Conservation (phyloP, 2,888 invertebrate genomes). For the Carabus problematicus region DNA sequence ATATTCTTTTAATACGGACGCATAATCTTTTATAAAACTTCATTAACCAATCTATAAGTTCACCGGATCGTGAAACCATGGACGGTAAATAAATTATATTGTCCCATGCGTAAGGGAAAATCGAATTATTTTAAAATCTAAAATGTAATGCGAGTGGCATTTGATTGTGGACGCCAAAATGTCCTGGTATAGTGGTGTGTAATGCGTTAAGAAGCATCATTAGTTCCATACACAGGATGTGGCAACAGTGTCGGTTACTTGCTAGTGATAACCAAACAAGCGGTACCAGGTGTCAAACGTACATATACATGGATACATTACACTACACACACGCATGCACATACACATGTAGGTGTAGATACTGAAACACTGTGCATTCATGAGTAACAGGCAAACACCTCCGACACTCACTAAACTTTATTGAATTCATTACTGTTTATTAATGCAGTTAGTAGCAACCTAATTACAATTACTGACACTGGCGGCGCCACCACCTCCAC, state of each 20-base stretch:
- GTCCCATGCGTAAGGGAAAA: too few relatives aligned
- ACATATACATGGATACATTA: neutral
- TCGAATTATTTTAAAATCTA: too few relatives aligned
- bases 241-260: neutral
- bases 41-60: too few relatives aligned
- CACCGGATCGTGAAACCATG: too few relatives aligned
- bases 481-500: constrained; percentile 44
- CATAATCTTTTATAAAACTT: too few relatives aligned
- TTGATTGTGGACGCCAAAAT: too few relatives aligned
- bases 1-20: too few relatives aligned
- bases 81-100: too few relatives aligned
- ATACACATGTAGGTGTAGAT: neutral
- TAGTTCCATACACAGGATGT: neutral
- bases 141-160: too few relatives aligned
- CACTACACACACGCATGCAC: constrained; percentile 7
- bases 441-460: constrained; percentile 60
- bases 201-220: too few relatives aligned
- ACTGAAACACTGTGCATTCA: constrained; percentile 24
- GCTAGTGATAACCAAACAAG: neutral
- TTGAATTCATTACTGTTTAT: constrained; percentile 58
- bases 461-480: constrained; percentile 58
- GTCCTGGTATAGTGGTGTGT: too few relatives aligned
- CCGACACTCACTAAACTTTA: constrained; percentile 48
- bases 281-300: constrained; percentile 19
- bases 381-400: constrained; percentile 39